phyloP scores from a whole-genome alignment of 2,797 vertebrate species.

The Neosilurus mollespiculum region DNA sequence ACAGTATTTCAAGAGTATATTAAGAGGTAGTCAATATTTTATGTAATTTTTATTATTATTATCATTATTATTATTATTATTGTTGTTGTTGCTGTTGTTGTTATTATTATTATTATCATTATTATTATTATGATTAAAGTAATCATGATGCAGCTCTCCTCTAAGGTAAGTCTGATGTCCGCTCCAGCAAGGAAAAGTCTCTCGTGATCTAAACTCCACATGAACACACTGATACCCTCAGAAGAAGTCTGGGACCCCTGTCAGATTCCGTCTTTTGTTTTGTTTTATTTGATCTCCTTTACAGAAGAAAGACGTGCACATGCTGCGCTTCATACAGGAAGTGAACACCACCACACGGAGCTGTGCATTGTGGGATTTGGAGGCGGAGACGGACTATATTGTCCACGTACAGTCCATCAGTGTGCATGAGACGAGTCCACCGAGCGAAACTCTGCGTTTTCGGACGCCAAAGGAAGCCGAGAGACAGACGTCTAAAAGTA shows the following conservation, averaged over 20 bases:
- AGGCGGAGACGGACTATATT: conserved; percentile 94
- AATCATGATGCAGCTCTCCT: too few relatives aligned
- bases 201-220: not conserved
- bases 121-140: too few relatives aligned
- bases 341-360: conserved; percentile 96
- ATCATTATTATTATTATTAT: too few relatives aligned
- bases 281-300: conserved; percentile 1
- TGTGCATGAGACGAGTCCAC: conserved; percentile 86
- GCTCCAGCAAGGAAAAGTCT: too few relatives aligned
- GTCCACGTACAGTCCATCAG: conserved; percentile 95
- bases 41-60: too few relatives aligned
- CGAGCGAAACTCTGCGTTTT: conserved; percentile 89
- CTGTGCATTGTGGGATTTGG: conserved; percentile 95
- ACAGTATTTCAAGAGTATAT: too few relatives aligned
- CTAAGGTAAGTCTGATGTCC: too few relatives aligned
- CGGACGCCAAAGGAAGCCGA: conserved; percentile 89
- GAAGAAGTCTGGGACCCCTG: not conserved
- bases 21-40: too few relatives aligned
- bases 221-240: not conserved
- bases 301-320: conserved; percentile 93
- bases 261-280: not conserved
- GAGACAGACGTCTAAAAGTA: conserved; percentile 88
- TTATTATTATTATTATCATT: too few relatives aligned
- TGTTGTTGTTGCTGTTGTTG: too few relatives aligned
- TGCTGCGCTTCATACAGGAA: conserved; percentile 97